phyloP scores from a whole-genome alignment of 2,888 invertebrate species.

The Pheosia tremula region DNA sequence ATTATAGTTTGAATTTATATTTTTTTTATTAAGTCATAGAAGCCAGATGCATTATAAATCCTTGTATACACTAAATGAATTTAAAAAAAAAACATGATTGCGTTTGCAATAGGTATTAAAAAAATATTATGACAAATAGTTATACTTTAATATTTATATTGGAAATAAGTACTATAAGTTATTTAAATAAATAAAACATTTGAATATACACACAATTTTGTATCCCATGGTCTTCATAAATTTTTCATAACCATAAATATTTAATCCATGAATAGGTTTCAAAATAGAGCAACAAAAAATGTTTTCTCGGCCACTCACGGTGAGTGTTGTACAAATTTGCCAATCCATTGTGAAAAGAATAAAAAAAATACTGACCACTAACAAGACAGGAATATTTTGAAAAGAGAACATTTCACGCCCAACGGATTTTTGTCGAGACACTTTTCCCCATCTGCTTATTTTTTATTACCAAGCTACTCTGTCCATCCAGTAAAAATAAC shows the following conservation, averaged over 20 bases:
- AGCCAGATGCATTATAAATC: too few species aligned
- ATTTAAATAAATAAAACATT: too few species aligned
- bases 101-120: too few species aligned
- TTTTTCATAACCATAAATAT: too few species aligned
- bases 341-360: constrained; percentile 44
- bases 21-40: too few species aligned
- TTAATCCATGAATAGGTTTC: constrained; percentile 31
- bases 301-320: constrained; percentile 58
- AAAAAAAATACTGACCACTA: constrained; percentile 61
- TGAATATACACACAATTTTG: constrained; percentile 4
- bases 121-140: too few species aligned
- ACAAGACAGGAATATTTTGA: constrained; percentile 51
- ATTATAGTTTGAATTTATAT: too few species aligned
- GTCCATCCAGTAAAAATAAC: too few species aligned
- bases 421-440: constrained; percentile 26
- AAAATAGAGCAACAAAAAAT: constrained; percentile 38
- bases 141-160: too few species aligned
- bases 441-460: constrained; percentile 6
- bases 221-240: constrained; percentile 9
- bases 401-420: constrained; percentile 59
- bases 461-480: not conserved
- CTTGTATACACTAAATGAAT: too few species aligned
- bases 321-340: constrained; percentile 63
- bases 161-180: too few species aligned
- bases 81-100: too few species aligned